Conservation (phyloP, 23 tunicate species). For the Botrylloides violaceus region DNA sequence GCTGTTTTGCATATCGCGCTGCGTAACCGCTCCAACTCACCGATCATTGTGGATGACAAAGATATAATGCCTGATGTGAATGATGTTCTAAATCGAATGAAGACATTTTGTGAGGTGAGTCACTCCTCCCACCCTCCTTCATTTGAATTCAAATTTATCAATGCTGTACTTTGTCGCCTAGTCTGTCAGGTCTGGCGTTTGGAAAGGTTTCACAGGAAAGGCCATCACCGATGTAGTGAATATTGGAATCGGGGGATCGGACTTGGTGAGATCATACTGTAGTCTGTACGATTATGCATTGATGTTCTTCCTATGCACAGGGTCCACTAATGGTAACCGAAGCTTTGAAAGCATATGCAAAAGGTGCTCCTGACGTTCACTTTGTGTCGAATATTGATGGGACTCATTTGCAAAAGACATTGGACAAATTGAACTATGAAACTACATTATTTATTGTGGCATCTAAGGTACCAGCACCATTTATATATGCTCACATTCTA, state of each 20-base stretch:
- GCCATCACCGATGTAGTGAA: conserved; percentile 93
- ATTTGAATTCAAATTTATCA: not conserved
- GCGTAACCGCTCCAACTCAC: conserved; percentile 60
- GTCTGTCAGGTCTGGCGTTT: conserved; percentile 68
- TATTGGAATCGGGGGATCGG: conserved; percentile 99
- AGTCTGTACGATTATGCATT: not conserved
- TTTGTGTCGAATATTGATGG: conserved; percentile 99
- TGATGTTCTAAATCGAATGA: conserved; percentile 70
- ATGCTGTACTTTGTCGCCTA: not conserved
- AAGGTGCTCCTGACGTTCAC: conserved; percentile 71
- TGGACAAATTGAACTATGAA: conserved; percentile 74
- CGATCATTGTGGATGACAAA: conserved; percentile 66
- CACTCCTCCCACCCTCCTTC: too few relatives aligned
- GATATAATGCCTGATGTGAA: conserved; percentile 94
- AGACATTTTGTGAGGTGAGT: conserved; percentile 51
- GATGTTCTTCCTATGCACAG: conserved; percentile 10
- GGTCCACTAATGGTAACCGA: conserved; percentile 99
- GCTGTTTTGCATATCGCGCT: conserved; percentile 94
- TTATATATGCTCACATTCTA: not conserved
- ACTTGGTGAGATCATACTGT: conserved; percentile 36
- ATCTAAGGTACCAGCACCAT: conserved; percentile 79
- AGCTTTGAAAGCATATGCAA: conserved; percentile 83
- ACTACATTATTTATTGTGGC: conserved; percentile 92
- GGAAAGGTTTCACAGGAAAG: conserved; percentile 97
- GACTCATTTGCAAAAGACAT: conserved; percentile 70